A percentile compares a stretch with the other conserved stretches of the same genome.
phyloP scores from a whole-genome alignment of 2,113 vertebrate species.

The Solenodon paradoxus region DNA sequence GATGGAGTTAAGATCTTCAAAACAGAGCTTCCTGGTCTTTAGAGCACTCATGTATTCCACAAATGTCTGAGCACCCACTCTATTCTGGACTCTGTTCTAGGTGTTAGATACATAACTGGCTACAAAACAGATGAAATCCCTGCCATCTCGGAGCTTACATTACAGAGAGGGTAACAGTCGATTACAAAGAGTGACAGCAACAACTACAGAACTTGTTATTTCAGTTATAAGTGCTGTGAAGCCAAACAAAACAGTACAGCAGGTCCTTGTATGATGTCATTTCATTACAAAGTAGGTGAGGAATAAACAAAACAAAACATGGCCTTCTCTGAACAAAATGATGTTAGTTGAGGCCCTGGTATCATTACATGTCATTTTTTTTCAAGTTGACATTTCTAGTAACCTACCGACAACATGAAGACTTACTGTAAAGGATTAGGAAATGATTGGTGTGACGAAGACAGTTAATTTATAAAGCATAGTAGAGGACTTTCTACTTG shows the following conservation, averaged over 20 bases:
- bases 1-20: neutral
- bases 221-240: neutral
- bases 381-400: neutral
- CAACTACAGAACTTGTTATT: neutral
- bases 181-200: neutral
- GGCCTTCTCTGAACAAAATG: neutral
- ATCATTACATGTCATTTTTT: neutral
- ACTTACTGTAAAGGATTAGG: neutral
- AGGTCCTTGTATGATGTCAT: neutral
- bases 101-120: too few relatives aligned
- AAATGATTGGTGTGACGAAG: neutral
- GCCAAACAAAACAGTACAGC: neutral
- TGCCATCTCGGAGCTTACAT: neutral
- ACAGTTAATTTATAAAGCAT: neutral
- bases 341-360: neutral
- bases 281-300: neutral
- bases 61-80: neutral
- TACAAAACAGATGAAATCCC: neutral
- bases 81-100: neutral
- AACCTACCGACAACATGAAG: neutral
- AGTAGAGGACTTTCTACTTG: neutral
- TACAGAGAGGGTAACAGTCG: neutral
- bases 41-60: neutral
- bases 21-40: neutral
- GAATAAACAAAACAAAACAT: neutral